These are phyloP conservation scores for Contarinia nasturtii DNA, from an alignment of 1,140 invertebrate genomes.

Conservation along the genomic window DNA sequence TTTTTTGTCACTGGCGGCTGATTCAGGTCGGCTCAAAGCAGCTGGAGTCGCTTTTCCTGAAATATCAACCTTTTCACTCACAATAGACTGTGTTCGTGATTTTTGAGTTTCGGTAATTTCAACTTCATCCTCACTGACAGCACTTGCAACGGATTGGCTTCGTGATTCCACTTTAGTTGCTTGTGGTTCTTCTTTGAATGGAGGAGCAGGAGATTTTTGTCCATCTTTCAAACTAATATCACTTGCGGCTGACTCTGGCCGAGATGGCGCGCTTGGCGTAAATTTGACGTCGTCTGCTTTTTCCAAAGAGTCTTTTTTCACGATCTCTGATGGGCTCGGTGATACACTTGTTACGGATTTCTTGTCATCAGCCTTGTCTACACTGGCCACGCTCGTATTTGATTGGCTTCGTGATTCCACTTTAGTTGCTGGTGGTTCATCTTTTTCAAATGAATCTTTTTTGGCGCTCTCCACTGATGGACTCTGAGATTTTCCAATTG, in stretches of 20 bases:
- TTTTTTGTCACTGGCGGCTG: constrained; percentile 4
- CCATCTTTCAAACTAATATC: constrained; percentile 6
- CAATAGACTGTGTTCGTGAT: not conserved
- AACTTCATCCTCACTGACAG: not conserved
- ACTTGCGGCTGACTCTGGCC: constrained; percentile 8
- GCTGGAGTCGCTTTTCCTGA: not conserved
- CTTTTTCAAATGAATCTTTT: not conserved
- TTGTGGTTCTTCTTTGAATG: not conserved
- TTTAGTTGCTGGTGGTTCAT: not conserved
- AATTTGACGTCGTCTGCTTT: not conserved
- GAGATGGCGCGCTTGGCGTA: constrained; percentile 2
- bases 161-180: not conserved
- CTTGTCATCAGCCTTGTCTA: no score
- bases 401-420: not conserved
- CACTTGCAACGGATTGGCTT: not conserved
- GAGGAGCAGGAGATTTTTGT: not conserved
- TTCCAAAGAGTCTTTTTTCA: constrained; percentile 3
- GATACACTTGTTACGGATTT: no score
- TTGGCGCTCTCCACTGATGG: not conserved
- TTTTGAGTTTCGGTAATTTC: not conserved
- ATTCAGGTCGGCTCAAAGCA: constrained; percentile 4
- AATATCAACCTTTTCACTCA: not conserved
- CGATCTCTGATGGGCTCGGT: not conserved
- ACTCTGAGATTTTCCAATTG: not conserved
- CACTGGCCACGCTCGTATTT: no score